These are phyloP conservation scores for Coregonus sp. DNA, from an alignment of 2,797 vertebrate species.

Conservation along the genomic window DNA sequence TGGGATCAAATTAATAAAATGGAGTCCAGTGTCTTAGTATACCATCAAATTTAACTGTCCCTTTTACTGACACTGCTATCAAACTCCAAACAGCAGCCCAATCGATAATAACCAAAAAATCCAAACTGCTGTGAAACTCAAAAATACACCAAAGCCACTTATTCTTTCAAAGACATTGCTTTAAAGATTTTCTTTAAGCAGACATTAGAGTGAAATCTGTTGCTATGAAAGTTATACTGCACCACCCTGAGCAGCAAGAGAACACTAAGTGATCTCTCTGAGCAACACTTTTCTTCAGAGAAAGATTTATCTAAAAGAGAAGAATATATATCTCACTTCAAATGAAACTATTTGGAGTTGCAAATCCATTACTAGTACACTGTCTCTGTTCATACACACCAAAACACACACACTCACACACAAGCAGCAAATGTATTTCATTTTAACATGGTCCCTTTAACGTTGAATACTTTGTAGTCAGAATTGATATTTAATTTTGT, in stretches of 20 bases:
- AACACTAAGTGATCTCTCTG: constrained; percentile 6
- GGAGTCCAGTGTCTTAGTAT: constrained; percentile 51
- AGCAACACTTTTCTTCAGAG: constrained; percentile 19
- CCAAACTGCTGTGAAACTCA: constrained; percentile 31
- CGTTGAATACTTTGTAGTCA: background rate
- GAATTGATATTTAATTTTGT: constrained; percentile 3
- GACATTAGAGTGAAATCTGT: constrained; percentile 23
- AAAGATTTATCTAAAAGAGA: constrained; percentile 26
- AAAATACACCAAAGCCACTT: constrained; percentile 13
- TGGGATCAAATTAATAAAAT: constrained; percentile 60
- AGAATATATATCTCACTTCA: constrained; percentile 12
- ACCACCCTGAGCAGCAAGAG: constrained; percentile 13
- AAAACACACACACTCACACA: constrained; percentile 1
- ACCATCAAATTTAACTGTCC: constrained; percentile 66
- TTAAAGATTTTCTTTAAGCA: constrained; percentile 16
- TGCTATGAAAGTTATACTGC: constrained; percentile 20
- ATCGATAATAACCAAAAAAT: constrained; percentile 48
- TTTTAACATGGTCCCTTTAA: background rate
- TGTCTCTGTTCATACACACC: background rate
- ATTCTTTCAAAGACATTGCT: constrained; percentile 1
- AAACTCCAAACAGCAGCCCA: constrained; percentile 51
- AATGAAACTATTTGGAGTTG: constrained; percentile 25
- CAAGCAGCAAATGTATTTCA: background rate
- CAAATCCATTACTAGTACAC: constrained; percentile 20
- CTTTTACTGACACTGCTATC: constrained; percentile 58